Evolutionary conservation across 2,888 invertebrate species (phyloP), one percentile per base, ranked within the genome.

Genomic region (Drosophila incognita): DNA sequence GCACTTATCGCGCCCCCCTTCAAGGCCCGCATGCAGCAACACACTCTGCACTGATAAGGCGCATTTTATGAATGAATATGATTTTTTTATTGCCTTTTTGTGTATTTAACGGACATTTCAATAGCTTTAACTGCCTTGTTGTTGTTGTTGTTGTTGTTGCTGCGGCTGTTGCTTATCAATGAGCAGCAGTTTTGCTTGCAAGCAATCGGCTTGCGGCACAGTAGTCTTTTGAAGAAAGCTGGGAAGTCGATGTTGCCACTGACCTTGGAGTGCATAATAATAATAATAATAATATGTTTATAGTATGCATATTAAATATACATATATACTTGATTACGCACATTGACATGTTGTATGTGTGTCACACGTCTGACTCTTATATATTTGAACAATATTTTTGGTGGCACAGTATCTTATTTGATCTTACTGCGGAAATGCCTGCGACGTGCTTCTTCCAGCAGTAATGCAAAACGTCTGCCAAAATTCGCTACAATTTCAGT

Each of bases 401-500:
- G 67, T 76, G 74, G 65, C 69, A 74, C 57, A 66, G 81, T 75
- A 81, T 87, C 77, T 89, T 84, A 76, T 84, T 87, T 84, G 89
- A 76, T 87, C 76, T 74, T 74, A 89, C 90, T 90, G 62, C 87
- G 90, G 87, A 87, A 90, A 87, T 82, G 89, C 80, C 72, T 56
- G 80, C 82, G 82, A 87, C 90, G 87, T 87, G 87, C 89, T 73
- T 13, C 56, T 71, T 48, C 59, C 67, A 72, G 71, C 48, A 63
- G 68, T 66, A 83, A 68, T 53, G 84, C 71, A 46, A 74, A 71
- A 33, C 61, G 67, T 70, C 85, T 76, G 68, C 35, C 66, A 57
- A 79, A 46, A 38, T 69, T 79, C 86, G 79, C 76, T 74, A 84
- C 85, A 84, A 82, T 82, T 84, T 71, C 64, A 73, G 68, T 69